A percentile compares a stretch with the other conserved stretches of the same genome.
Evolutionary conservation across 2,113 vertebrate genomes (phyloP).

Genomic region (Lepus europaeus): DNA sequence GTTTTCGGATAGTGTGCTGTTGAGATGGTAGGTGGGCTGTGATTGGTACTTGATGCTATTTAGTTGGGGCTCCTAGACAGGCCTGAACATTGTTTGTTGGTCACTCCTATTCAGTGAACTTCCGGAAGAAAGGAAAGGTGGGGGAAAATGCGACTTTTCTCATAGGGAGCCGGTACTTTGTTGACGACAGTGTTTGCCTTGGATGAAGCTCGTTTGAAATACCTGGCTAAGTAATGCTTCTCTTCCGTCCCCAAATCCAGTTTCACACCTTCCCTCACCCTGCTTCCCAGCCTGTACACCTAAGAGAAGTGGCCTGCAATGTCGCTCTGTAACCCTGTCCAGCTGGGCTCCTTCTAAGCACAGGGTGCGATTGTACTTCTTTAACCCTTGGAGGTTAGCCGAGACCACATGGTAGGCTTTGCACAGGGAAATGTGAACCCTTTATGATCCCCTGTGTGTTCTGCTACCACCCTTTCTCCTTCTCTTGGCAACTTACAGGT

Average conservation of each 20-base stretch:
- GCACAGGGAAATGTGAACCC: background rate
- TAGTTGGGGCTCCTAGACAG: background rate
- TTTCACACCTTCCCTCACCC: background rate
- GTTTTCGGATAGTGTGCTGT: background rate
- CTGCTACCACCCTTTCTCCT: background rate
- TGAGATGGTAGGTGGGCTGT: background rate
- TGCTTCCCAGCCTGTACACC: too few species aligned
- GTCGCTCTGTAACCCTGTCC: background rate
- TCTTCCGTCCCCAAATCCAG: background rate
- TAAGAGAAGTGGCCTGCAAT: background rate
- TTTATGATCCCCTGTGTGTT: background rate
- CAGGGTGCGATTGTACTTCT: background rate
- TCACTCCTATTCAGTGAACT: background rate
- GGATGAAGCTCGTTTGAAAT: background rate
- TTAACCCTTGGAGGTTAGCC: background rate
- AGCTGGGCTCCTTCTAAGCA: background rate
- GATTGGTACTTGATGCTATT: background rate
- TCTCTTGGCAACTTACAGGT: background rate
- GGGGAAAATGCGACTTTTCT: too few species aligned
- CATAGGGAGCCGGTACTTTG: background rate
- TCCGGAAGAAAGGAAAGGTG: background rate
- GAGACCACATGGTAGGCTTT: background rate
- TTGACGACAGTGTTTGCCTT: background rate
- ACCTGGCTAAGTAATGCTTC: background rate
- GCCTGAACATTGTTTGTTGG: background rate